Evolutionary conservation across 1,140 invertebrate genomes (phyloP), one percentile per base, ranked within the genome.

Genomic region (Araneus ventricosus): DNA sequence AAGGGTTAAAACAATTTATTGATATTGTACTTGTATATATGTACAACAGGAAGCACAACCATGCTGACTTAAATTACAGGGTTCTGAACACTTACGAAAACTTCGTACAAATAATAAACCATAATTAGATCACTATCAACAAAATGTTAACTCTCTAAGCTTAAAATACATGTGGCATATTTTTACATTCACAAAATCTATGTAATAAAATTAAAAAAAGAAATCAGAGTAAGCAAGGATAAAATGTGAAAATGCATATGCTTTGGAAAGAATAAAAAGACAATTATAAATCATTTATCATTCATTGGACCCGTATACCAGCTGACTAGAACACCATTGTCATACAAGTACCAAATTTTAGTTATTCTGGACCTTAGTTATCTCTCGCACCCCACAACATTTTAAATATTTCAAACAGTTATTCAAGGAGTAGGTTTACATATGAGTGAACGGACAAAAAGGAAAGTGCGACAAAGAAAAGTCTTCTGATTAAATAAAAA

Each of bases 1-100:
- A 92, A 92, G 90, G 90, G 90, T 92, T 92, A 92, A 92, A 92
- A 92, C 90, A 85, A 92, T 92, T 92, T 92, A 92, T 92, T 92
- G 79, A 92, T 90, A 90, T 92, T 92, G 90, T 92, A 92, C 90
- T 92, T 86, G 80, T 92, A 86, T 92, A 92, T 92, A 84, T 92
- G 90, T 92, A 92, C 90, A 92, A 85, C 90, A 92, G 90, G 90
- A 92, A 92, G 90, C 90, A 92, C 90, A 92, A 92, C 90, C 90
- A 92, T 92, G 90, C 90, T 67, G 90, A 92, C 90, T 92, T 92
- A 92, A 92, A 82, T 92, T 92, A 92, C 80, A 80, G 90, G 80
- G 59, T 85, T 92, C 80, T 86, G 45, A 39, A 92, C 80, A 92
- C 37, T 92, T 41, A 89, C 59, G 24, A 67, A 85, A 85, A 61